phyloP scores from a whole-genome alignment of 1,140 invertebrate species.

The Lepidurus apus region DNA sequence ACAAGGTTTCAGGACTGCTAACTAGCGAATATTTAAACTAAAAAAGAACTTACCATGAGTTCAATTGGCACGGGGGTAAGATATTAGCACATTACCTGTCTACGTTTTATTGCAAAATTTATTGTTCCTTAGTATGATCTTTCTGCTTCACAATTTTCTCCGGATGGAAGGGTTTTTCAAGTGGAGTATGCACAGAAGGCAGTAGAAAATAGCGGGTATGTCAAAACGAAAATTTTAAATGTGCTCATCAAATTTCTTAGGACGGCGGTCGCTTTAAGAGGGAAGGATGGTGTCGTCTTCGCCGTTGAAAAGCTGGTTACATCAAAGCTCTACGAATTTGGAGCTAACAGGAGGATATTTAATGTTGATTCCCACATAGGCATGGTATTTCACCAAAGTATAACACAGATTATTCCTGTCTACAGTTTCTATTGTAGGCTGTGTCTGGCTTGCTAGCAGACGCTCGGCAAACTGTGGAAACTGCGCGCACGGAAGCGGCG shows the following conservation, averaged over 20 bases:
- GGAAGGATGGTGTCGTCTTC: constrained; percentile 94
- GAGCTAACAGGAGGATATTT: constrained; percentile 90
- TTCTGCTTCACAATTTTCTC: constrained; percentile 98
- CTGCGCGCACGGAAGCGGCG: constrained; percentile 80
- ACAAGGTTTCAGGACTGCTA: neutral
- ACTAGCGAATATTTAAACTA: neutral
- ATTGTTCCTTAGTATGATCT: constrained; percentile 81
- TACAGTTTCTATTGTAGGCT: constrained; percentile 49
- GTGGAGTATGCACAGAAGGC: constrained; percentile 99
- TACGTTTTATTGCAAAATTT: constrained; percentile 37
- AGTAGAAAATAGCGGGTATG: constrained; percentile 94
- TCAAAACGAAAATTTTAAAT: constrained; percentile 31
- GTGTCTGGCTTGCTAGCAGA: constrained; percentile 91
- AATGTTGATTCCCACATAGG: constrained; percentile 92
- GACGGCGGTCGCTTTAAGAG: constrained; percentile 87
- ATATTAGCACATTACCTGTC: constrained; percentile 40
- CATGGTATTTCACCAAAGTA: constrained; percentile 56
- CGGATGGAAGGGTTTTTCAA: constrained; percentile 97
- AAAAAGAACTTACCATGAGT: constrained; percentile 62
- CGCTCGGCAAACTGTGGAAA: constrained; percentile 84
- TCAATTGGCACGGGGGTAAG: constrained; percentile 91
- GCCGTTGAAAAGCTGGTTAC: constrained; percentile 96
- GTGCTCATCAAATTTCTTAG: constrained; percentile 43
- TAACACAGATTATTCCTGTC: neutral
- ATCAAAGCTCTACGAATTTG: constrained; percentile 93